These are phyloP conservation scores for Synergus umbraculus DNA, from an alignment of 2,888 invertebrate species.

Conservation along the genomic window DNA sequence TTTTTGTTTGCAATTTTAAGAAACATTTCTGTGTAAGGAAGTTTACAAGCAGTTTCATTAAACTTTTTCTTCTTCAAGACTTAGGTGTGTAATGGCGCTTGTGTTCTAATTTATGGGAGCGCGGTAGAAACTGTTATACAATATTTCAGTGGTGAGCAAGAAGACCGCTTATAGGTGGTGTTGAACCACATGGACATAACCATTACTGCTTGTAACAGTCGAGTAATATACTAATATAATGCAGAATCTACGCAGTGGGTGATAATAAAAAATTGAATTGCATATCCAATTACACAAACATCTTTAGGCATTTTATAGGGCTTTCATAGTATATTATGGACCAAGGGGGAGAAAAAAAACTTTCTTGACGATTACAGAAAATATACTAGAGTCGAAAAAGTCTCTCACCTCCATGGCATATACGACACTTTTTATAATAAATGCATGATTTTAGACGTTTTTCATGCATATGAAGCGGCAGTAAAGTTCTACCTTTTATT, in stretches of 20 bases:
- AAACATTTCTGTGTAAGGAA: not conserved
- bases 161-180: constrained; percentile 12
- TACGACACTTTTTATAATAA: too few species aligned
- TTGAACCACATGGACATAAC: not conserved
- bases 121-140: constrained; percentile 18
- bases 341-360: too few species aligned
- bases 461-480: too few species aligned
- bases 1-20: not conserved
- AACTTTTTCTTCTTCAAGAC: constrained; percentile 8
- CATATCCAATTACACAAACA: too few species aligned
- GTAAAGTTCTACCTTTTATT: too few species aligned
- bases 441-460: too few species aligned
- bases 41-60: constrained; percentile 7
- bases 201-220: constrained; percentile 1
- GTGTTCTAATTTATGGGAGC: constrained; percentile 19
- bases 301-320: too few species aligned
- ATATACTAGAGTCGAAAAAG: too few species aligned
- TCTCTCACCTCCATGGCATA: too few species aligned
- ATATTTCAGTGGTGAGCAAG: constrained; percentile 25
- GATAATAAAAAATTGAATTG: too few species aligned
- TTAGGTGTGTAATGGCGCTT: constrained; percentile 3
- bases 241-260: not conserved
- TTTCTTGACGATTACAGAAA: too few species aligned
- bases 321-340: too few species aligned
- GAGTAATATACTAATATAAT: not conserved